Percentiles rank a stretch among this genome's conserved stretches.
Conservation (phyloP, 2,797 vertebrate genomes). For the Mastacembelus armatus region DNA sequence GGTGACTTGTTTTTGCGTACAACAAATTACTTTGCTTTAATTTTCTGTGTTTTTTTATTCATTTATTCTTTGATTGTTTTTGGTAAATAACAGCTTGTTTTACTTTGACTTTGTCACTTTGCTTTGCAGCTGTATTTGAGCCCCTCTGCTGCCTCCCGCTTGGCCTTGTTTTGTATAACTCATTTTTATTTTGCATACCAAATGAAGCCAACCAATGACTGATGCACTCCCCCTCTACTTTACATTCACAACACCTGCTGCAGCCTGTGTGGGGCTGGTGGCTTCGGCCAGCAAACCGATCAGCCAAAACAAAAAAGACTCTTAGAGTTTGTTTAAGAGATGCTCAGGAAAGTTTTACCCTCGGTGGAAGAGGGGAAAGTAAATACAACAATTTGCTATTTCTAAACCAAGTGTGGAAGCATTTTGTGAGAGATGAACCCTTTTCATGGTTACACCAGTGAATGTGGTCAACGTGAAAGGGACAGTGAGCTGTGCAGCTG, state of each 20-base stretch:
- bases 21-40: conserved; percentile 9
- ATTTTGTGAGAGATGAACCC: too few relatives aligned
- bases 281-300: conserved; percentile 35
- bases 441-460: too few relatives aligned
- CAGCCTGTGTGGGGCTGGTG: conserved; percentile 47
- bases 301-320: conserved; percentile 25
- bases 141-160: conserved; percentile 36
- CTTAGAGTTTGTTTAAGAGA: conserved; percentile 12
- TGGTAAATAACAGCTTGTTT: conserved; percentile 24
- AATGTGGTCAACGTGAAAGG: too few relatives aligned
- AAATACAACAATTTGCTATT: too few relatives aligned
- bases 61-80: too few relatives aligned
- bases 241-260: conserved; percentile 67
- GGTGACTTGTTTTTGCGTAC: background rate
- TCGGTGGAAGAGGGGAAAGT: background rate
- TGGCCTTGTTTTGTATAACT: conserved; percentile 53
- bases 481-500: background rate
- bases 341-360: conserved; percentile 16
- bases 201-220: conserved; percentile 56
- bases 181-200: conserved; percentile 68
- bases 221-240: conserved; percentile 59
- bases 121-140: conserved; percentile 47
- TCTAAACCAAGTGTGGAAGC: too few relatives aligned
- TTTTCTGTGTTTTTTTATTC: conserved; percentile 14
- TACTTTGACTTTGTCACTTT: conserved; percentile 29